A percentile compares a stretch with the other conserved stretches of the same genome.
phyloP scores from a whole-genome alignment of 1,140 invertebrate genomes.

The Dreissena rostriformis region DNA sequence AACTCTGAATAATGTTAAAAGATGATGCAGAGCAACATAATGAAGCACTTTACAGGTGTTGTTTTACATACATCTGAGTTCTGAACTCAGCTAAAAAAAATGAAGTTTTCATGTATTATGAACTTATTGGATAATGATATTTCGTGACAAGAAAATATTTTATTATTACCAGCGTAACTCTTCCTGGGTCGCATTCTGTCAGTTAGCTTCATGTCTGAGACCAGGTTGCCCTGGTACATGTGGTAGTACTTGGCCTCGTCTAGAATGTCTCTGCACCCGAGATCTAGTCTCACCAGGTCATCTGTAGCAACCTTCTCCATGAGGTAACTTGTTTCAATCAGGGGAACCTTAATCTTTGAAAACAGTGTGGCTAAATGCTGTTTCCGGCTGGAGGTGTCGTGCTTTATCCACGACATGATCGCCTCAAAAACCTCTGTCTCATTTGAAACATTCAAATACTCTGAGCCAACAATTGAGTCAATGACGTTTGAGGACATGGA shows the following conservation, averaged over 20 bases:
- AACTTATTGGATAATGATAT: too few relatives aligned
- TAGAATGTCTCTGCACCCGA: conserved; percentile 79
- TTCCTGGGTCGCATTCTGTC: conserved; percentile 78
- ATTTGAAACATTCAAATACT: conserved; percentile 74
- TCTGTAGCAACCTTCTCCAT: conserved; percentile 77
- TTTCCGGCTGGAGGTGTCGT: conserved; percentile 64
- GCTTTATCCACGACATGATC: conserved; percentile 78
- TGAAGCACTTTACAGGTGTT: too few relatives aligned
- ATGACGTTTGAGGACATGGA: conserved; percentile 70
- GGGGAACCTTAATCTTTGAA: conserved; percentile 77
- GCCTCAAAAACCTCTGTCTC: conserved; percentile 79
- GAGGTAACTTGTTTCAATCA: conserved; percentile 75
- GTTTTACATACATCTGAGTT: too few relatives aligned
- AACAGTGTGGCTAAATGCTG: conserved; percentile 73
- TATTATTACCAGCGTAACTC: conserved; percentile 78
- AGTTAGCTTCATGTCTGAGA: conserved; percentile 71
- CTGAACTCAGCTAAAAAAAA: too few relatives aligned
- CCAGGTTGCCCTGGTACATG: conserved; percentile 77
- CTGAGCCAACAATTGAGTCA: conserved; percentile 68
- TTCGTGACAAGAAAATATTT: too few relatives aligned
- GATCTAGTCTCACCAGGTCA: conserved; percentile 73
- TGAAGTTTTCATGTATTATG: too few relatives aligned
- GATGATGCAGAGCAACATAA: too few relatives aligned
- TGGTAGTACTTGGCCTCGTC: conserved; percentile 80
- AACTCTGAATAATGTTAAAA: too few relatives aligned